phyloP scores from a whole-genome alignment of 2,888 invertebrate species.

The Crepidodera aurea region DNA sequence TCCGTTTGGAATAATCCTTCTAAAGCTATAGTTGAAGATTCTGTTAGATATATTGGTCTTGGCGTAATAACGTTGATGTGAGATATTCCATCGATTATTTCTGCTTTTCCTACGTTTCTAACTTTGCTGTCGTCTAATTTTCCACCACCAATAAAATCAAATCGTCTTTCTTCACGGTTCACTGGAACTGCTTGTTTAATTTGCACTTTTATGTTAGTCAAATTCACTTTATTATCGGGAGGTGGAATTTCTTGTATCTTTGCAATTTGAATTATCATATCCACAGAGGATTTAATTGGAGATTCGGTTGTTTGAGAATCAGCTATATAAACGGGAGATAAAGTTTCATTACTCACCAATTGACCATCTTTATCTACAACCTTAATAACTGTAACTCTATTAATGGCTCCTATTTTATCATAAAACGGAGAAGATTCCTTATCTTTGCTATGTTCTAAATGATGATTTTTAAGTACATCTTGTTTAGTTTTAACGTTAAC shows the following conservation, averaged over 20 bases:
- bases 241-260: slow-evolving; percentile 45
- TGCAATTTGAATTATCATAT: slow-evolving; percentile 38
- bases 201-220: slow-evolving; percentile 41
- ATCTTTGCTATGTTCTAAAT: slow-evolving; percentile 61
- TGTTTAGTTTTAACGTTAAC: slow-evolving; percentile 74
- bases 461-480: slow-evolving; percentile 66
- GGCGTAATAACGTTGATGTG: slow-evolving; percentile 58
- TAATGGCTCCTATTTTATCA: slow-evolving; percentile 75
- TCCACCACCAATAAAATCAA: slow-evolving; percentile 58
- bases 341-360: slow-evolving; percentile 39
- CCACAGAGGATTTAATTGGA: slow-evolving; percentile 32
- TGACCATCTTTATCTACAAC: slow-evolving; percentile 66
- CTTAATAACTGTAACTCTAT: slow-evolving; percentile 73
- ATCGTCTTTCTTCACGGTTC: slow-evolving; percentile 50
- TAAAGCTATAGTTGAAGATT: slow-evolving; percentile 73
- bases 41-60: slow-evolving; percentile 56
- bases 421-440: slow-evolving; percentile 68
- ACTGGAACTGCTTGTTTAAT: slow-evolving; percentile 13
- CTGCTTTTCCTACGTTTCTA: slow-evolving; percentile 52
- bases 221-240: slow-evolving; percentile 35
- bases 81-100: slow-evolving; percentile 57
- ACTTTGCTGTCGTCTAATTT: slow-evolving; percentile 57
- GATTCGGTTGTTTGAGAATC: slow-evolving; percentile 21
- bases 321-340: slow-evolving; percentile 27
- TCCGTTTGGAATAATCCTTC: slow-evolving; percentile 73